Conservation (phyloP, 2,888 invertebrate genomes). For the Cantharis rufa region DNA sequence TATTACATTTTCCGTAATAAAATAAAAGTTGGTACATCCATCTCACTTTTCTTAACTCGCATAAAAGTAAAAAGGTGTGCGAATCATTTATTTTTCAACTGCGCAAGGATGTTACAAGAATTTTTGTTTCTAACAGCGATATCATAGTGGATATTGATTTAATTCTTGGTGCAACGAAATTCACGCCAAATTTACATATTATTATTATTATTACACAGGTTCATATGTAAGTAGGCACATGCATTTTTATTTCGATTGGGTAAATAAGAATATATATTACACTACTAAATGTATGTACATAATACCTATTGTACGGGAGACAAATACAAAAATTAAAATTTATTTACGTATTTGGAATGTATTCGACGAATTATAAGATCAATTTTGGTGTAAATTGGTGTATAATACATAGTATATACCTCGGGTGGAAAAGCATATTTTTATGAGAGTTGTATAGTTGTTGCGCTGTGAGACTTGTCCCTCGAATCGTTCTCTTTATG, state of each 20-base stretch:
- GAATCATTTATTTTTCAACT: conserved; percentile 23
- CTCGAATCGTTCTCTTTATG: conserved; percentile 45
- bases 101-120: conserved; percentile 24
- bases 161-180: conserved; percentile 39
- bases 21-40: neutral
- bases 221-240: conserved; percentile 30
- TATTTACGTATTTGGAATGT: conserved; percentile 40
- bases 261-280: too few relatives aligned
- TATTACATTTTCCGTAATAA: neutral
- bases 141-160: conserved; percentile 39
- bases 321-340: conserved; percentile 29
- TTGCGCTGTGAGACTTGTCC: conserved; percentile 39
- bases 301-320: too few relatives aligned
- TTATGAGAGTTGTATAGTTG: conserved; percentile 41
- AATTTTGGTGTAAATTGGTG: conserved; percentile 54
- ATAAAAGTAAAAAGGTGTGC: neutral
- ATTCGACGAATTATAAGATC: conserved; percentile 48
- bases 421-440: conserved; percentile 34
- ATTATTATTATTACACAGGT: conserved; percentile 8
- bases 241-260: neutral
- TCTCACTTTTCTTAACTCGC: neutral
- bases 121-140: conserved; percentile 26
- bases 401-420: conserved; percentile 47
- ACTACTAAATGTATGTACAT: too few relatives aligned
- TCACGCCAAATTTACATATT: conserved; percentile 37